These are phyloP conservation scores for Phocoena sinus DNA, from an alignment of 2,113 vertebrate species.

Conservation along the genomic window DNA sequence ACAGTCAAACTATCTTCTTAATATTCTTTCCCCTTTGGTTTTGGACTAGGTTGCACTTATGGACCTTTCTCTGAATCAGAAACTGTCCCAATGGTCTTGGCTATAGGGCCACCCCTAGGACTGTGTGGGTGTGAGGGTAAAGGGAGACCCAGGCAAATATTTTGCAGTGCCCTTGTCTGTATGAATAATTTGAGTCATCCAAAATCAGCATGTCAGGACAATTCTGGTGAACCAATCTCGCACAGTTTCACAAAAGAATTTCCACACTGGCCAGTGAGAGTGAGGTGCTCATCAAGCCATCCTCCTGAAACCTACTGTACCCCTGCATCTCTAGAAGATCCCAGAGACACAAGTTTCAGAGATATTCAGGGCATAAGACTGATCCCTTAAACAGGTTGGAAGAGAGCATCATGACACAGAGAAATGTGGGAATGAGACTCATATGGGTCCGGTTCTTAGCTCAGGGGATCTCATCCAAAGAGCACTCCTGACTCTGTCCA, in stretches of 20 bases:
- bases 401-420: background rate
- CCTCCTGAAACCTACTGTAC: background rate
- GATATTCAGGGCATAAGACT: background rate
- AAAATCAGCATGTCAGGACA: background rate
- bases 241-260: background rate
- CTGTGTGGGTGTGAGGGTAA: rapidly evolving
- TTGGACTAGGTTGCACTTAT: background rate
- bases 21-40: background rate
- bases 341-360: background rate
- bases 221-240: background rate
- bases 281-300: background rate
- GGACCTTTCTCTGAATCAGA: background rate
- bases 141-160: background rate
- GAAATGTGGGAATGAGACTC: background rate
- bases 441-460: background rate
- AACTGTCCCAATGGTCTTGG: background rate
- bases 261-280: background rate
- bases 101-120: rapidly evolving
- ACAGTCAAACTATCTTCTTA: background rate
- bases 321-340: rapidly evolving
- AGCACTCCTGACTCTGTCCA: background rate
- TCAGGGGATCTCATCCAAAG: background rate
- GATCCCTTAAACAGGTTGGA: background rate
- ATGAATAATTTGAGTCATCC: background rate
- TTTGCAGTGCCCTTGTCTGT: background rate